Evolutionary conservation across 2,113 vertebrate genomes (phyloP).

Genomic region (Podocnemis expansa): DNA sequence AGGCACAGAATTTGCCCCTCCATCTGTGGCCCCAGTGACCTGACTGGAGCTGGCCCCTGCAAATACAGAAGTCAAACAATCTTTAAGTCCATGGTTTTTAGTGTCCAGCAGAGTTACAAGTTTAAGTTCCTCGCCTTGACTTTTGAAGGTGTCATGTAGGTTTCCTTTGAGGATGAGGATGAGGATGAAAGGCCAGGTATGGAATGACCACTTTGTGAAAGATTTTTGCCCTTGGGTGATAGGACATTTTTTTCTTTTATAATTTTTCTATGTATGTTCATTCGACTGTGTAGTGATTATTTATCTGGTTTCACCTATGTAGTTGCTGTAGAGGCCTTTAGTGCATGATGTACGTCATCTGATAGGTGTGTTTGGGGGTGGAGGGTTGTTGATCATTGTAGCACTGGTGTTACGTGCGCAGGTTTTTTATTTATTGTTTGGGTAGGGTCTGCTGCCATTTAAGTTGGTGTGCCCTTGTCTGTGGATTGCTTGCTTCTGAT

Average conservation of each 20-base stretch:
- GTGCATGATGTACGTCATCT: neutral
- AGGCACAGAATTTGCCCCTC: too few species aligned
- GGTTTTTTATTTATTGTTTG: too few species aligned
- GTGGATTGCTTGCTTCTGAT: too few species aligned
- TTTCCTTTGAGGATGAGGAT: neutral
- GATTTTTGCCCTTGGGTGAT: neutral
- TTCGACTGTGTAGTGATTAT: too few species aligned
- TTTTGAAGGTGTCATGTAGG: neutral
- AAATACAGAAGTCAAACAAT: too few species aligned
- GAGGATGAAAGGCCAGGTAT: neutral
- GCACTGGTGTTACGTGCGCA: neutral
- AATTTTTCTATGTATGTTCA: neutral
- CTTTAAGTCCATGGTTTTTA: neutral
- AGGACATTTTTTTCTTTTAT: neutral
- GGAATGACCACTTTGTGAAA: neutral
- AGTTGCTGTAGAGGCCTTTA: neutral
- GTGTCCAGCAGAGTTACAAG: neutral
- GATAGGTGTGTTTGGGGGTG: neutral
- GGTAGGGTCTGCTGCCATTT: too few species aligned
- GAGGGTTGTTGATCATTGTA: neutral
- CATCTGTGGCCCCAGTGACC: too few species aligned
- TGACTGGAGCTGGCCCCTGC: too few species aligned
- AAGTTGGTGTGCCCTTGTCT: too few species aligned
- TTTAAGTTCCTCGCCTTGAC: neutral
- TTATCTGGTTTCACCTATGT: neutral